Conservation (phyloP, 2,888 invertebrate genomes). For the Thelaira solivaga region DNA sequence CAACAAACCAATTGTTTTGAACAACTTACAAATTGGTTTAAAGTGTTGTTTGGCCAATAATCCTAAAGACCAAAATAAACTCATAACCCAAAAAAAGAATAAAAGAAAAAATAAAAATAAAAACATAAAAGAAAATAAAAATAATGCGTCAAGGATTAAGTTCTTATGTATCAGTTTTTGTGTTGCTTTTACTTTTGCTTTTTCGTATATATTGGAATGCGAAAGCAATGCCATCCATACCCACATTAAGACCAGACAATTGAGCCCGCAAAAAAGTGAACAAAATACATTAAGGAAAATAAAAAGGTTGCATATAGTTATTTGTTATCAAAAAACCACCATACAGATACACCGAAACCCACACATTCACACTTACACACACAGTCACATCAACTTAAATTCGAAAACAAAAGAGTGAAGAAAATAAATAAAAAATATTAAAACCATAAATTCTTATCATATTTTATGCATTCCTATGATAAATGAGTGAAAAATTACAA, state of each 20-base stretch:
- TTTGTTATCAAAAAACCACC: conserved; percentile 43
- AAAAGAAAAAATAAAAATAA: conserved; percentile 14
- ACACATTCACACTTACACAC: neutral
- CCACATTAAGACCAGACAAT: neutral
- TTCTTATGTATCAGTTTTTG: neutral
- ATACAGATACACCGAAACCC: neutral
- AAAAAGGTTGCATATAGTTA: conserved; percentile 38
- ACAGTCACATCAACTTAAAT: too few relatives aligned
- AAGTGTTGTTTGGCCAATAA: conserved; percentile 57
- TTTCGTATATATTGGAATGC: neutral
- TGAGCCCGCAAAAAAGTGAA: neutral
- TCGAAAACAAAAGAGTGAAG: neutral
- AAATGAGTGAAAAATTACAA: conserved; percentile 75
- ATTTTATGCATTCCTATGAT: conserved; percentile 75
- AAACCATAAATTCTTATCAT: conserved; percentile 72
- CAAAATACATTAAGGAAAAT: conserved; percentile 3
- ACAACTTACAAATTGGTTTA: conserved; percentile 62
- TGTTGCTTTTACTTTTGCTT: neutral
- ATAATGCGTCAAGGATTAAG: conserved; percentile 56
- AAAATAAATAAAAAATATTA: conserved; percentile 29
- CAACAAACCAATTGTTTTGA: conserved; percentile 58
- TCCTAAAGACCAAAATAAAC: conserved; percentile 29
- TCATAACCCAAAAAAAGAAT: conserved; percentile 16
- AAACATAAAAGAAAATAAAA: conserved; percentile 17
- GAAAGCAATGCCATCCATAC: neutral